Evolutionary conservation across 2,113 vertebrate genomes (phyloP).

Genomic region (Chrysemys picta): DNA sequence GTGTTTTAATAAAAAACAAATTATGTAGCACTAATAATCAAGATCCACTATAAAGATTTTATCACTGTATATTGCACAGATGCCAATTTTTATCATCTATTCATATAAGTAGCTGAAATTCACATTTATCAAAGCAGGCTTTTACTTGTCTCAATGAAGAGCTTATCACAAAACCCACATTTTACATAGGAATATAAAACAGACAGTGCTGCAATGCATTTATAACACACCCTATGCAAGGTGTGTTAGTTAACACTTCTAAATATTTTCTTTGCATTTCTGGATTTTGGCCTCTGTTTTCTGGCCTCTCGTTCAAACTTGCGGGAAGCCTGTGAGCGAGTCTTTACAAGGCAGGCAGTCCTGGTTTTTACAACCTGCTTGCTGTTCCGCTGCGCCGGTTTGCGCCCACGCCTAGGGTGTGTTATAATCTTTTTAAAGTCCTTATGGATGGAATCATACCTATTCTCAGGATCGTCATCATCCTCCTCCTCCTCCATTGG

Average conservation of each 20-base stretch:
- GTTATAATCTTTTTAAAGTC: conserved; percentile 85
- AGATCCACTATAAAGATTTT: conserved; percentile 8
- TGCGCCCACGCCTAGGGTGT: conserved; percentile 83
- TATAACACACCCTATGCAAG: conserved; percentile 75
- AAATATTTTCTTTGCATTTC: conserved; percentile 74
- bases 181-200: conserved; percentile 35
- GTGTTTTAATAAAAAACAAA: conserved; percentile 36
- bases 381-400: conserved; percentile 76
- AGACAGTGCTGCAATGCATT: conserved; percentile 57
- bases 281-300: conserved; percentile 82
- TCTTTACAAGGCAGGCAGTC: conserved; percentile 80
- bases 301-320: conserved; percentile 80
- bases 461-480: conserved; percentile 98
- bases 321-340: conserved; percentile 80
- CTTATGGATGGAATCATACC: conserved; percentile 92
- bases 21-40: conserved; percentile 33
- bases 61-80: conserved; percentile 33
- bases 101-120: conserved; percentile 30
- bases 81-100: conserved; percentile 16
- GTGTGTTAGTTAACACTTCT: conserved; percentile 71
- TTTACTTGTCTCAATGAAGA: conserved; percentile 13
- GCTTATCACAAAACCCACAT: conserved; percentile 43
- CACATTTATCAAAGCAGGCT: conserved; percentile 50
- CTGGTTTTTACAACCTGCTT: conserved; percentile 80
- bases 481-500: conserved; percentile 87